These are phyloP conservation scores for Apteryx mantelli DNA, from an alignment of 2,113 vertebrate genomes.

Conservation along the genomic window DNA sequence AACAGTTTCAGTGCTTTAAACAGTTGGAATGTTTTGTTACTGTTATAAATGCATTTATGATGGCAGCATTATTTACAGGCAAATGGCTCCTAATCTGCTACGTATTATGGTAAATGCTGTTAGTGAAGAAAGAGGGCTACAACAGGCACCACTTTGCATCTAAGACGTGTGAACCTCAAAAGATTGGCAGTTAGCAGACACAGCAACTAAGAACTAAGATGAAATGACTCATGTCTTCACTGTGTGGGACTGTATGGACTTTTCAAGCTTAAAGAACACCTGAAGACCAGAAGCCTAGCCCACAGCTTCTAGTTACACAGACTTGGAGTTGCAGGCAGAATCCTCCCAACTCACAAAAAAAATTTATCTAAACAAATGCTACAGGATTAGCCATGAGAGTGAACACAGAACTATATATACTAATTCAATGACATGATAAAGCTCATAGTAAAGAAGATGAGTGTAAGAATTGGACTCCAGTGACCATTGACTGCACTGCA, in stretches of 20 bases:
- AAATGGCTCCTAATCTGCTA: neutral
- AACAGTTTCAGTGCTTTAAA: neutral
- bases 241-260: neutral
- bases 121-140: neutral
- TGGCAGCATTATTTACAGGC: neutral
- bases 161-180: neutral
- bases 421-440: neutral
- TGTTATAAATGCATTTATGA: neutral
- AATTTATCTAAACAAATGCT: neutral
- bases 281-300: neutral
- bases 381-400: neutral
- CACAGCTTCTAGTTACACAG: neutral
- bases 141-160: neutral
- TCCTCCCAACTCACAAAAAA: neutral
- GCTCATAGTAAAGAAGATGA: neutral
- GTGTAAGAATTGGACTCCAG: neutral
- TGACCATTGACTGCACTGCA: neutral
- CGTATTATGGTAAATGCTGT: neutral
- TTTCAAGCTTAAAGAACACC: neutral
- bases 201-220: neutral
- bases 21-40: neutral
- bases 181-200: neutral
- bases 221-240: neutral
- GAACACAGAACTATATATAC: neutral
- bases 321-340: neutral